Evolutionary conservation across 2,888 invertebrate species (phyloP), one percentile per base, ranked within the genome.

Genomic region (Caenorhabditis panamensis): DNA sequence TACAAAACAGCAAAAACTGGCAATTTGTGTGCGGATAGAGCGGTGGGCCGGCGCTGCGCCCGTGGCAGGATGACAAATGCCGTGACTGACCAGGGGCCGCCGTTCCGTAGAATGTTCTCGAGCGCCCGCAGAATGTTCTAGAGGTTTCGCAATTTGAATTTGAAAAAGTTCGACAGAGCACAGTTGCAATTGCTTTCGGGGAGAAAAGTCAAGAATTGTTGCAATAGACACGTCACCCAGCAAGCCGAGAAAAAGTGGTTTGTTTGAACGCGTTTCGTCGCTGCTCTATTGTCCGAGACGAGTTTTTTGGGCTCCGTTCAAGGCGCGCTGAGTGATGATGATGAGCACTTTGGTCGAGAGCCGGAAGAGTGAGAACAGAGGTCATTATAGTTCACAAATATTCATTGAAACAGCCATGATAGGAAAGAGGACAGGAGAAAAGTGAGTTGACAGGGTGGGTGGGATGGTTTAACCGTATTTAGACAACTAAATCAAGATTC

Each of bases 41-140:
- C 72, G 72, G 56, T 71, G 59, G 59, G 47, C 41, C 24, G 51
- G 59, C 56, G 73, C 75, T 41, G 66, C 75, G 36, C 66, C 66
- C 41, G 75, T 61, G 53, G 66, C 66, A 75, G 59, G 66, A 61
- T 66, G 75, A 66, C 75, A 41, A 66, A 75, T 66, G 58, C n/a
- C 41, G 41, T n/a, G 8, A 9, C 5, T 18, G 47, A 20, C 47
- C 47, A 11, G 3, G 47, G 18, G 41, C 41, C 41, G 47, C 18
- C 47, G 47, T 47, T 47, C 18, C 41, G 41, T 13, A 41, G 41
- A 41, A 26, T 11, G 28, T 49, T 49, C 49, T 49, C 3, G 49
- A 49, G 18, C 31, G 13, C 31, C 31, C 31, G 11, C 26, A 16
- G 61, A 69, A 53, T 37, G 61, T 61, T 69, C 68, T 41, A 61